phyloP scores from a whole-genome alignment of 2,113 vertebrate species.

The Solea senegalensis region DNA sequence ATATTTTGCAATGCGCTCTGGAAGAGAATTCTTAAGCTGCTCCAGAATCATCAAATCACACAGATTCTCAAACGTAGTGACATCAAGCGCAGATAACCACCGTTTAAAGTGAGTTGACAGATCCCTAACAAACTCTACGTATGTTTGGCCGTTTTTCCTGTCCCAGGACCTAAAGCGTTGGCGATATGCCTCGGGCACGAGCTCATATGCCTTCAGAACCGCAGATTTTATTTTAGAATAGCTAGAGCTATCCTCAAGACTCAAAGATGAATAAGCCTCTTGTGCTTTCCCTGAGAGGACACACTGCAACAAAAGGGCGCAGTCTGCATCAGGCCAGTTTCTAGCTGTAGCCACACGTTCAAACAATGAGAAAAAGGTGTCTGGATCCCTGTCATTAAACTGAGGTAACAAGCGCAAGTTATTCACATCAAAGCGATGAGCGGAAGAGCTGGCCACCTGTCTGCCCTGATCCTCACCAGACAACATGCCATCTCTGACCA shows the following conservation, averaged over 20 bases:
- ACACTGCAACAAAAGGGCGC: too few species aligned
- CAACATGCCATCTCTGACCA: too few species aligned
- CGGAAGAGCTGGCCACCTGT: too few species aligned
- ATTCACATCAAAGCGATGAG: background rate
- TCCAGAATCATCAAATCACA: background rate
- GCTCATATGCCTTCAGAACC: too few species aligned
- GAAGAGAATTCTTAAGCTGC: background rate
- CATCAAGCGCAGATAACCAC: background rate
- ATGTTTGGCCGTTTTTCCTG: too few species aligned
- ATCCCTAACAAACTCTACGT: too few species aligned
- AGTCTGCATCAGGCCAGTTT: background rate
- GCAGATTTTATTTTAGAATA: too few species aligned
- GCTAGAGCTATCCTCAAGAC: too few species aligned
- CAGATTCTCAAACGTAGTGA: background rate
- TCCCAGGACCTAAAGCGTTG: too few species aligned
- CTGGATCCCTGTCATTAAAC: background rate
- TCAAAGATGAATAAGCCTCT: background rate
- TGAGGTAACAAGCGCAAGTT: background rate
- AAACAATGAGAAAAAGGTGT: background rate
- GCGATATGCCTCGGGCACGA: too few species aligned
- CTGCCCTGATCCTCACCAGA: too few species aligned
- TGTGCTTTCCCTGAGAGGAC: background rate
- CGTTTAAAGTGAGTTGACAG: background rate
- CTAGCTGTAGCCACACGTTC: background rate
- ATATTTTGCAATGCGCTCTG: background rate